These are phyloP conservation scores for Chlorops oryzae DNA, from an alignment of 1,140 invertebrate genomes.

Conservation along the genomic window DNA sequence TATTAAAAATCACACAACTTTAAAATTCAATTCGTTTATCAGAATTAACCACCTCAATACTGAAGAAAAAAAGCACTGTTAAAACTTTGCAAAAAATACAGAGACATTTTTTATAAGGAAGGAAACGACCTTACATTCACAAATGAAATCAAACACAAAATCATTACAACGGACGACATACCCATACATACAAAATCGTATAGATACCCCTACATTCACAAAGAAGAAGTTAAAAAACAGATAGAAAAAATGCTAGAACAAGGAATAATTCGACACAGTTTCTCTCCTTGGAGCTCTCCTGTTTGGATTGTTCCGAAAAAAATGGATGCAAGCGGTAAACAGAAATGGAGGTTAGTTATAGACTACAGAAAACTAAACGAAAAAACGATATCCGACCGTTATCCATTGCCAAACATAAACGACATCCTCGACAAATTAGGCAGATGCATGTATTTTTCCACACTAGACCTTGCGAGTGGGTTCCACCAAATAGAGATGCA, in stretches of 20 bases:
- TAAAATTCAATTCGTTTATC: not conserved
- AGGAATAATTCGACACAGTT: slow-evolving; percentile 10
- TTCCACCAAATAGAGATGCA: slow-evolving; percentile 35
- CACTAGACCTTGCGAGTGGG: slow-evolving; percentile 26
- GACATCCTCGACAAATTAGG: slow-evolving; percentile 6
- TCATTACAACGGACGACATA: slow-evolving; percentile 2
- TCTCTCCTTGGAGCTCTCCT: slow-evolving; percentile 12
- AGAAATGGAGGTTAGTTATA: slow-evolving; percentile 28
- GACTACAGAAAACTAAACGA: slow-evolving; percentile 33
- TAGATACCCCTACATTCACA: slow-evolving; percentile 11
- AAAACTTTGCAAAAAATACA: slow-evolving; percentile 5
- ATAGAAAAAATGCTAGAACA: slow-evolving; percentile 16
- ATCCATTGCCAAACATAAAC: not conserved
- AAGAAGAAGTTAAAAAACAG: slow-evolving; percentile 11
- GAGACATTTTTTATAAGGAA: slow-evolving; percentile 2
- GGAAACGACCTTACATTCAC: slow-evolving; percentile 5
- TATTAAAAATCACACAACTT: not conserved
- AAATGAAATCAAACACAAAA: slow-evolving; percentile 11
- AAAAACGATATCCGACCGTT: not conserved
- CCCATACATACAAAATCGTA: slow-evolving; percentile 11
- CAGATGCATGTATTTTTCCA: not conserved
- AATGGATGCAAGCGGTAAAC: slow-evolving; percentile 17
- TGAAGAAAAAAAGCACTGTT: slow-evolving; percentile 1
- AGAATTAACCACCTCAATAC: slow-evolving; percentile 3
- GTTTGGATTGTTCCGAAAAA: slow-evolving; percentile 21